Conservation (phyloP, 2,113 vertebrate species). For the Octodon degus region DNA sequence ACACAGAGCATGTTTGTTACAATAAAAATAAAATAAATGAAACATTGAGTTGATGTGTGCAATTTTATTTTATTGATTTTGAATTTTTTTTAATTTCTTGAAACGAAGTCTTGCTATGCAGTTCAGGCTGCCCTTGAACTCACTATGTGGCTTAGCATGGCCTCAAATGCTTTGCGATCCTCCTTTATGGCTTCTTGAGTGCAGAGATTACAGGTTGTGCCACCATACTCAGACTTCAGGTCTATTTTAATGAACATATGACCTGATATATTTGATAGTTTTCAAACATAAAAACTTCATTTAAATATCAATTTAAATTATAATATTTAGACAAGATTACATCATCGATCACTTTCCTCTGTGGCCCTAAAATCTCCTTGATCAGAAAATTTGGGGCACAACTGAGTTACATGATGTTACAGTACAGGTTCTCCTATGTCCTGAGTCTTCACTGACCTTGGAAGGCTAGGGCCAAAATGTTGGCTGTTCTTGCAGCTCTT, state of each 20-base stretch:
- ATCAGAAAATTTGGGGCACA: too few species aligned
- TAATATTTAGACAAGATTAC: too few species aligned
- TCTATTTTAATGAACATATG: background rate
- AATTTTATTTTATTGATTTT: background rate
- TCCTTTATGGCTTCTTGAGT: background rate
- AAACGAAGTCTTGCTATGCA: background rate
- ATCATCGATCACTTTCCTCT: too few species aligned
- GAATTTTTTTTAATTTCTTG: background rate
- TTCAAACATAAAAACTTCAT: background rate
- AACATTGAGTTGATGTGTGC: background rate
- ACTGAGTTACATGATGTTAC: too few species aligned
- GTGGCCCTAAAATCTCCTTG: too few species aligned
- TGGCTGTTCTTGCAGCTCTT: too few species aligned
- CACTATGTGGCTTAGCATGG: background rate
- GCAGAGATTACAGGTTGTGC: background rate
- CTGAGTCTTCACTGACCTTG: too few species aligned
- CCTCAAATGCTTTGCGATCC: background rate
- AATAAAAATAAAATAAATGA: background rate
- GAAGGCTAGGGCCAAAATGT: too few species aligned
- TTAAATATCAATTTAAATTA: background rate
- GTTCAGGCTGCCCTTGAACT: background rate
- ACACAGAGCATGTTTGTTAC: background rate
- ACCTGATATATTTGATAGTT: too few species aligned
- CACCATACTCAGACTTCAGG: background rate
- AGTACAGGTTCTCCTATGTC: too few species aligned